Conservation (phyloP, 2,888 invertebrate genomes). For the Apoderus coryli region DNA sequence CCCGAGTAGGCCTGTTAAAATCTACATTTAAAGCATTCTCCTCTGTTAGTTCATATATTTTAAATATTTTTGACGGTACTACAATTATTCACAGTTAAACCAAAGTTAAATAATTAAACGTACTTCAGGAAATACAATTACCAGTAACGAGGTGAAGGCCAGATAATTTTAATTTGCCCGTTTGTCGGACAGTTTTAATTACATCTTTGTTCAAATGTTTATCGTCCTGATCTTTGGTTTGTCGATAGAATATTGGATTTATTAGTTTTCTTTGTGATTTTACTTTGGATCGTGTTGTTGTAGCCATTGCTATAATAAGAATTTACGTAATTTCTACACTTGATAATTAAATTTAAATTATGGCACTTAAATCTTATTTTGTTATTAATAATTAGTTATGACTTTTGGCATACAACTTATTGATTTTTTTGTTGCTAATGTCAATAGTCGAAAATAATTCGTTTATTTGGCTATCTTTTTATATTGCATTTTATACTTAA, state of each 20-base stretch:
- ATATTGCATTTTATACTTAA: no score
- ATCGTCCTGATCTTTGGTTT: conserved; percentile 57
- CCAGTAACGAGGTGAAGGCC: conserved; percentile 60
- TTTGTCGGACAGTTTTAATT: conserved; percentile 65
- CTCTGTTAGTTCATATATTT: conserved; percentile 51
- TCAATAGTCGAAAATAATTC: no score
- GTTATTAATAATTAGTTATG: no score
- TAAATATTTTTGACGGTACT: conserved; percentile 65
- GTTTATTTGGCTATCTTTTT: no score
- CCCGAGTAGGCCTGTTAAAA: conserved; percentile 37
- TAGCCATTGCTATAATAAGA: no score
- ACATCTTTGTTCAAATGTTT: conserved; percentile 51
- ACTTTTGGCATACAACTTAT: no score
- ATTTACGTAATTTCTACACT: no score
- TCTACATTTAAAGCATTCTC: conserved; percentile 44
- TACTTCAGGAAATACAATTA: conserved; percentile 31
- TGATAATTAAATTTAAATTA: no score
- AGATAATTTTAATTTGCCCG: conserved; percentile 67
- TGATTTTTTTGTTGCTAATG: no score
- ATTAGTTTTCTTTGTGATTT: conserved; percentile 29
- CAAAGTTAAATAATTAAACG: background rate
- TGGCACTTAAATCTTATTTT: no score
- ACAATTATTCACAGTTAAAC: conserved; percentile 13
- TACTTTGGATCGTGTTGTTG: conserved; percentile 26
- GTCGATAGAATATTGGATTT: conserved; percentile 53